Percentiles rank a stretch among this genome's conserved stretches.
Evolutionary conservation across 2,113 vertebrate species (phyloP).

Genomic region (Anseranas semipalmata): DNA sequence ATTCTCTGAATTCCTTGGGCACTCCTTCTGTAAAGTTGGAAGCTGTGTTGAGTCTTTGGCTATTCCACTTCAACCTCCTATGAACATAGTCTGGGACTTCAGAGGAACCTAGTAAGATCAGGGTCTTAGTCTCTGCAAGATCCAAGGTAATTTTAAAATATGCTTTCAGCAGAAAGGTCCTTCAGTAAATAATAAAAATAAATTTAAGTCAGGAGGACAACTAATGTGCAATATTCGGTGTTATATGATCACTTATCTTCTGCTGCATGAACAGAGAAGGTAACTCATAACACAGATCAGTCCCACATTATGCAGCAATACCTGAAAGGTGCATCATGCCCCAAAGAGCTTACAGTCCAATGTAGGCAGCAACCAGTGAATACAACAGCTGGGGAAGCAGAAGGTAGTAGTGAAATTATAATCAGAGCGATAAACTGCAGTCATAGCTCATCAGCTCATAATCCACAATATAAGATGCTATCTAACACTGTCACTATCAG

Average conservation of each 20-base stretch:
- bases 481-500: neutral
- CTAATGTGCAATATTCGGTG: neutral
- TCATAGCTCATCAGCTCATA: conserved; percentile 21
- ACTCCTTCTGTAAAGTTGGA: neutral
- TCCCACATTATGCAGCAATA: neutral
- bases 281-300: neutral
- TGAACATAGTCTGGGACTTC: neutral
- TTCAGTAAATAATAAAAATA: neutral
- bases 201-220: neutral
- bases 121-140: neutral
- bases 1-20: neutral
- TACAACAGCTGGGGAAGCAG: conserved; percentile 15
- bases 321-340: neutral
- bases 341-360: neutral
- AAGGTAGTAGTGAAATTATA: neutral
- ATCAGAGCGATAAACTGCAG: conserved; percentile 13
- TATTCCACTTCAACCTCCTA: neutral
- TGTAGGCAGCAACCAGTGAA: neutral
- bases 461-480: neutral
- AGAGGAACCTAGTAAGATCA: neutral
- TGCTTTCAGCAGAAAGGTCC: neutral
- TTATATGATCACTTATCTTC: neutral
- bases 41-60: neutral
- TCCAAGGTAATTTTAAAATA: neutral
- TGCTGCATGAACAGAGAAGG: neutral